Evolutionary conservation across 2,113 vertebrate species (phyloP), one percentile per base, ranked within the genome.

Genomic region (Phalacrocorax brasilianus): DNA sequence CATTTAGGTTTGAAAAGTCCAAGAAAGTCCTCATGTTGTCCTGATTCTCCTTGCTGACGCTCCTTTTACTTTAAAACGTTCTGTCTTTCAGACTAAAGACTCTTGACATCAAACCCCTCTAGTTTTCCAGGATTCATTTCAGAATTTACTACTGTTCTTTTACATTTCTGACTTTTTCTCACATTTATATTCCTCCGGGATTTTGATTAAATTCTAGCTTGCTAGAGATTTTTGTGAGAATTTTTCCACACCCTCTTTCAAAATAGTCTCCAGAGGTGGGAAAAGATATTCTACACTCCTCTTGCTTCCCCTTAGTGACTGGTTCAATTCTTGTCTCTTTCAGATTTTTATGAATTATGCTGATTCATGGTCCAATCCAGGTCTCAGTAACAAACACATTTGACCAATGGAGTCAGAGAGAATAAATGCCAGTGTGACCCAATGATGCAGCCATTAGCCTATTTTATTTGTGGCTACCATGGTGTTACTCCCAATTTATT

Each of bases 61-160:
- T 93, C 16, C 44, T 26, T 82, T 62, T 79, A 67, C 72, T 94
- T 91, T 93, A 92, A 71, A n/a, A 62, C 1, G 10, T 59, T 73
- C 80, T 91, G 47, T 45, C 85, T 85, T 94, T 88, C 75, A 93
- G 23, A 65, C n/a, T 93, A 77, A 85, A 44, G 35, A 83, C 82
- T 75, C 42, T 42, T 14, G 11, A 42, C 56, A 38, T 38, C 38
- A 89, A 80, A 45, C 4, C 9, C 11, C 8, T 88, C 38, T 42
- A 15, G 6, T 63, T 72, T 84, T 84, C 42, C 28, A 42, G n/a
- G 35, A 87, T 74, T 87, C 2, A 2, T 26, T 86, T 91, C 79
- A 84, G 18, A 88, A 67, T 71, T 89, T 62, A 24, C 49, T 42
- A 35, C 35, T 40, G 11, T 56, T 79, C 9, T 85, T 56, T 47